phyloP scores from a whole-genome alignment of 2,888 invertebrate species.

The Torymus auratus region DNA sequence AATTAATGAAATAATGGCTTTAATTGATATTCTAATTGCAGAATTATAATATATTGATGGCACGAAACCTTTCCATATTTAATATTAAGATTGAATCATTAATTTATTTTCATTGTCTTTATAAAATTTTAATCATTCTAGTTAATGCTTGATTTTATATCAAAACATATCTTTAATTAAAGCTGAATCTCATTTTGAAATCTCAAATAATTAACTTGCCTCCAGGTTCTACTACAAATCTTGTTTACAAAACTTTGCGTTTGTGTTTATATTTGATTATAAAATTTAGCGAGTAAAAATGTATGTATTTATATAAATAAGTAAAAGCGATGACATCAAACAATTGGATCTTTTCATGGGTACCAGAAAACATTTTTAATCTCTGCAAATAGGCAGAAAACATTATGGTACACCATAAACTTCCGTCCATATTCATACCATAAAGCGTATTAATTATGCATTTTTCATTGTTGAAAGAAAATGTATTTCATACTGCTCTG shows the following conservation, averaged over 20 bases:
- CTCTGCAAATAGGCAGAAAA: not conserved
- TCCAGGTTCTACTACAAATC: conserved; percentile 24
- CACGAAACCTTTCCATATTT: conserved; percentile 17
- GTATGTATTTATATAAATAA: conserved; percentile 33
- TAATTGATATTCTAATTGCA: too few species aligned
- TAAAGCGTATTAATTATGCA: conserved; percentile 1
- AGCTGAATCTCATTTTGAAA: conserved; percentile 51
- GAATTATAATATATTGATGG: not conserved
- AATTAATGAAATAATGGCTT: too few species aligned
- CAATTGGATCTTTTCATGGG: not conserved
- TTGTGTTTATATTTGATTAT: conserved; percentile 2
- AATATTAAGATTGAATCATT: conserved; percentile 16
- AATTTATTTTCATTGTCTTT: conserved; percentile 45
- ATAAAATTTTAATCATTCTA: conserved; percentile 38
- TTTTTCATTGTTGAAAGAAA: not conserved
- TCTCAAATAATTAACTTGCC: conserved; percentile 36
- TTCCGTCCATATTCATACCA: not conserved
- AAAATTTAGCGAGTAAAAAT: not conserved
- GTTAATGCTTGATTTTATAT: conserved; percentile 29
- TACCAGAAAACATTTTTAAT: conserved; percentile 33
- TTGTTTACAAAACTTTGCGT: not conserved
- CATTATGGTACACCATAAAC: too few species aligned
- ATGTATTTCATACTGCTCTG: too few species aligned
- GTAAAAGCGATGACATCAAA: conserved; percentile 18
- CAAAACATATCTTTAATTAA: conserved; percentile 22